phyloP scores from a whole-genome alignment of 2,113 vertebrate genomes.

The Eurypyga helias region DNA sequence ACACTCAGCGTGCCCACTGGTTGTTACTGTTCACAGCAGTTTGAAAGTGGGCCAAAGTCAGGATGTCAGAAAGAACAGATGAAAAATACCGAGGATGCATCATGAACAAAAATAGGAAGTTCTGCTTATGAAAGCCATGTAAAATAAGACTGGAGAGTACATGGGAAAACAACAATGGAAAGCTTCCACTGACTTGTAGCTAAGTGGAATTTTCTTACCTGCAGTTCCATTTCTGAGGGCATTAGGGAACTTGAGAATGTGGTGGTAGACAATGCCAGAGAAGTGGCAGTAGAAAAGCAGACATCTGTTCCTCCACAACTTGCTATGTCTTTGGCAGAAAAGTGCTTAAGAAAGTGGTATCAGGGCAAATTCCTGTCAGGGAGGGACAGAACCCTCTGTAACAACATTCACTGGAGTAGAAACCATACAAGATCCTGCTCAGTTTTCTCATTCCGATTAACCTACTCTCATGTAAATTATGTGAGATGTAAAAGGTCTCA shows the following conservation, averaged over 20 bases:
- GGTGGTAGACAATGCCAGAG: neutral
- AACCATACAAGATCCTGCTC: neutral
- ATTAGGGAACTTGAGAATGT: neutral
- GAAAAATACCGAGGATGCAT: neutral
- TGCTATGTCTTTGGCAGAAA: neutral
- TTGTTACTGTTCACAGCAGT: neutral
- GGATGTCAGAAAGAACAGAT: neutral
- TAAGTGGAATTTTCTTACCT: neutral
- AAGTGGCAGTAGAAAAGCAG: neutral
- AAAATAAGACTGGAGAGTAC: neutral
- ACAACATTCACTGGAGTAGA: neutral
- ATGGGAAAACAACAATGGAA: neutral
- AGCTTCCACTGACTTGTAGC: neutral
- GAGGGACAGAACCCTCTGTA: neutral
- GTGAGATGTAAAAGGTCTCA: neutral
- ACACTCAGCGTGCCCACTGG: fast-evolving
- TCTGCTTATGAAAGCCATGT: neutral
- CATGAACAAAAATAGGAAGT: neutral
- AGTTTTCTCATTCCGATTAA: neutral
- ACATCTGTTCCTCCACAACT: neutral
- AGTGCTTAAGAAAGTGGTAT: neutral
- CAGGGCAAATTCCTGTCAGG: neutral
- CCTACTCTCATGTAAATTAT: neutral
- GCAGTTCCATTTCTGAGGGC: neutral
- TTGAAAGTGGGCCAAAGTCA: neutral